These are phyloP conservation scores for Sisyra nigra DNA, from an alignment of 2,888 invertebrate genomes.

Conservation along the genomic window DNA sequence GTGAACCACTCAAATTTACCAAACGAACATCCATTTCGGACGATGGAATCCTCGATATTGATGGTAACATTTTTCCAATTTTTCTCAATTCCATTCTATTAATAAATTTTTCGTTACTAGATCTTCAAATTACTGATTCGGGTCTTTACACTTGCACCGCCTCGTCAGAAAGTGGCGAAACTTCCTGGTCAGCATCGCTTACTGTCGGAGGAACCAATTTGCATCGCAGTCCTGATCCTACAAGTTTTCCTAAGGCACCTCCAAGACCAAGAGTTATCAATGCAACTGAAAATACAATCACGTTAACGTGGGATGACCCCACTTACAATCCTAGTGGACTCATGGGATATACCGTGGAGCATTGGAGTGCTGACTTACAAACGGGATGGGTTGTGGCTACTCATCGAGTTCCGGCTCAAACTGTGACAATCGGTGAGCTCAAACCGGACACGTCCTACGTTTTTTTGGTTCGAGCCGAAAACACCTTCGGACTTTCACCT, in stretches of 20 bases:
- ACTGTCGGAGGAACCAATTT: conserved; percentile 43
- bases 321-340: conserved; percentile 24
- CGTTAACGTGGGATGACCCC: conserved; percentile 43
- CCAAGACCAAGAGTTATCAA: conserved; percentile 50
- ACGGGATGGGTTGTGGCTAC: conserved; percentile 62
- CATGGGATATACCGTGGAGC: conserved; percentile 59
- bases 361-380: conserved; percentile 60
- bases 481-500: conserved; percentile 66
- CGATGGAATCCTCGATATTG: conserved; percentile 58
- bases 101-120: no score
- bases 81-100: background rate
- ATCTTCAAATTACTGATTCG: conserved; percentile 52
- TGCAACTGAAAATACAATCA: conserved; percentile 45
- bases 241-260: conserved; percentile 55
- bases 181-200: conserved; percentile 63
- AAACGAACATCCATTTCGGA: conserved; percentile 40
- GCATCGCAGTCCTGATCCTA: conserved; percentile 54
- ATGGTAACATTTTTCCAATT: conserved; percentile 38
- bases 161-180: conserved; percentile 68
- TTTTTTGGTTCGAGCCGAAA: conserved; percentile 74
- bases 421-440: conserved; percentile 52
- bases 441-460: conserved; percentile 69
- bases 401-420: conserved; percentile 47
- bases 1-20: conserved; percentile 36
- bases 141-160: conserved; percentile 74